phyloP scores from a whole-genome alignment of 2,113 vertebrate genomes.

The Probosciger aterrimus region DNA sequence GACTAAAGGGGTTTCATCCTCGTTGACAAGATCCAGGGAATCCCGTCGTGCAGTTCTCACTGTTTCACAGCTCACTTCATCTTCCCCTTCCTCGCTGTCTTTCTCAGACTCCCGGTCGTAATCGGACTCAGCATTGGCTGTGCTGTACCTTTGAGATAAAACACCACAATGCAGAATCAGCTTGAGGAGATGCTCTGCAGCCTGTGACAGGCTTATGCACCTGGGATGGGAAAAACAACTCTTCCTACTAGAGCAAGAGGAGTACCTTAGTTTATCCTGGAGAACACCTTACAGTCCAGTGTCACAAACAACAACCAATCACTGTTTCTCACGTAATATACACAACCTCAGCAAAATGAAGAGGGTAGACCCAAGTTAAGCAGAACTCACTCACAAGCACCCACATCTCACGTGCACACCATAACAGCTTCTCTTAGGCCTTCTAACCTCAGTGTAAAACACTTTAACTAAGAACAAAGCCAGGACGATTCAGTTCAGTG shows the following conservation, averaged over 20 bases:
- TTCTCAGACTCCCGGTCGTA: conserved; percentile 85
- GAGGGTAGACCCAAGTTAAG: neutral
- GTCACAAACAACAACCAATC: fast-evolving
- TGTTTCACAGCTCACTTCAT: conserved; percentile 83
- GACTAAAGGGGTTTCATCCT: neutral
- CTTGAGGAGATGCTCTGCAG: neutral
- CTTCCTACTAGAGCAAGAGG: neutral
- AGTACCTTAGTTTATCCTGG: neutral
- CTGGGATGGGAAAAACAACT: fast-evolving
- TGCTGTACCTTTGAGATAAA: conserved; percentile 78
- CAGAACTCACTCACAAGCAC: neutral
- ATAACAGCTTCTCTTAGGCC: neutral
- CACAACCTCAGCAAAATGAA: neutral
- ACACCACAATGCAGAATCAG: neutral
- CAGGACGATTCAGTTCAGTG: neutral
- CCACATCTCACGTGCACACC: no score
- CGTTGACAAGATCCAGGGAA: conserved; percentile 62
- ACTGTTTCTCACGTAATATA: fast-evolving
- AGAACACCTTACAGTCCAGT: fast-evolving
- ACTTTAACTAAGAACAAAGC: neutral
- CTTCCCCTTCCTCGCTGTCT: conserved; percentile 82
- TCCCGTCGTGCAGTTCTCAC: conserved; percentile 78
- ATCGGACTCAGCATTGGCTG: conserved; percentile 91
- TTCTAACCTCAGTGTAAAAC: neutral
- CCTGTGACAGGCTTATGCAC: neutral